phyloP scores from a whole-genome alignment of 64 coral and sea anemone species.

The Montipora efflorescens region DNA sequence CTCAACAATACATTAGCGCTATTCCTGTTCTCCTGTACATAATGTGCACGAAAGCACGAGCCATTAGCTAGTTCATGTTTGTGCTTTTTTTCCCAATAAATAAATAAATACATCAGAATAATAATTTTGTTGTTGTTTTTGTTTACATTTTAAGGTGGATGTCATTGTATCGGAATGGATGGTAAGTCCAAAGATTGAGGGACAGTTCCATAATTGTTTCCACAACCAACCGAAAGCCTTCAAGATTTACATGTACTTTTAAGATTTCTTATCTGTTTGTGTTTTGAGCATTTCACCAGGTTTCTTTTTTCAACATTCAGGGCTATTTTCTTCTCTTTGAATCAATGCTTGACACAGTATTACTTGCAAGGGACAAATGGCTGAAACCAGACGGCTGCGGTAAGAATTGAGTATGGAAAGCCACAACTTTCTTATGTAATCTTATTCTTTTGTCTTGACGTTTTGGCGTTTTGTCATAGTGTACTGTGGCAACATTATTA shows the following conservation, averaged over 20 bases:
- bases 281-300: background rate
- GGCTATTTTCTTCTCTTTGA: slow-evolving; percentile 98
- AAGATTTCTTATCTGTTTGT: background rate
- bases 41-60: no score
- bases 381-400: slow-evolving; percentile 72
- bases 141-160: slow-evolving; percentile 71
- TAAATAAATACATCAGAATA: no score
- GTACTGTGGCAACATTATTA: no score
- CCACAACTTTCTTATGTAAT: no score
- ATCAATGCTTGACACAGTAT: slow-evolving; percentile 94
- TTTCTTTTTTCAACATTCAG: slow-evolving; percentile 7
- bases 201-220: background rate
- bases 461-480: no score
- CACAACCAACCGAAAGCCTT: no score
- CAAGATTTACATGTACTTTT: background rate
- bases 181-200: slow-evolving; percentile 52
- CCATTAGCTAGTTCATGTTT: no score
- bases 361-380: slow-evolving; percentile 84
- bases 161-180: slow-evolving; percentile 99
- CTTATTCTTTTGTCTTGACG: no score
- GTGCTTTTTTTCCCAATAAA: no score
- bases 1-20: no score
- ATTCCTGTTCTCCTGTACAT: no score
- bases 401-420: background rate
- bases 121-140: background rate